Percentiles rank a stretch among this genome's conserved stretches.
Conservation (phyloP, 1,140 invertebrate species). For the Drosophila murphyi region DNA sequence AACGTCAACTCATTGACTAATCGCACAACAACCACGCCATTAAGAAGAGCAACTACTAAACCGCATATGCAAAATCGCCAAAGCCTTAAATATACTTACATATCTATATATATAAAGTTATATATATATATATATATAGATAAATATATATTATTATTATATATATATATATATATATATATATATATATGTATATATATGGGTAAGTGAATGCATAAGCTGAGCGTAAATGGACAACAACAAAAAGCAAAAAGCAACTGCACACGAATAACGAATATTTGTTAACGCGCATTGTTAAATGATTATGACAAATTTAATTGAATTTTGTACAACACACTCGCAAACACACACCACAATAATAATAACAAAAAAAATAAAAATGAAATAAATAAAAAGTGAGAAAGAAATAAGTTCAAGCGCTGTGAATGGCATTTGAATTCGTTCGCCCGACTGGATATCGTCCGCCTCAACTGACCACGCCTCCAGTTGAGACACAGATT, state of each 20-base stretch:
- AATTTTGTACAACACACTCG: slow-evolving; percentile 50
- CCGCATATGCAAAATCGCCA: slow-evolving; percentile 48
- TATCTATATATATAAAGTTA: slow-evolving; percentile 1
- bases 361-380: not conserved
- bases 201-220: slow-evolving; percentile 5
- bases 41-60: slow-evolving; percentile 21
- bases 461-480: slow-evolving; percentile 8
- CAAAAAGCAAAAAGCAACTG: slow-evolving; percentile 26
- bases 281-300: slow-evolving; percentile 71
- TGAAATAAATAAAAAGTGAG: not conserved
- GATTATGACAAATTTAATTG: slow-evolving; percentile 78
- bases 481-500: slow-evolving; percentile 17
- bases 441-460: slow-evolving; percentile 4
- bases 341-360: not conserved
- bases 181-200: not conserved
- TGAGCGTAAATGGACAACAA: slow-evolving; percentile 47
- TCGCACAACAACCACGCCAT: slow-evolving; percentile 31
- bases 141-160: not conserved
- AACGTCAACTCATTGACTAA: slow-evolving; percentile 63
- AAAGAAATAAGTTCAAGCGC: slow-evolving; percentile 1
- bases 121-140: too few species aligned
- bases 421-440: slow-evolving; percentile 42
- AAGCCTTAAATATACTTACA: slow-evolving; percentile 28
- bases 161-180: not conserved
- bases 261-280: slow-evolving; percentile 34